These are phyloP conservation scores for Limonius californicus DNA, from an alignment of 1,140 invertebrate genomes.

Conservation along the genomic window DNA sequence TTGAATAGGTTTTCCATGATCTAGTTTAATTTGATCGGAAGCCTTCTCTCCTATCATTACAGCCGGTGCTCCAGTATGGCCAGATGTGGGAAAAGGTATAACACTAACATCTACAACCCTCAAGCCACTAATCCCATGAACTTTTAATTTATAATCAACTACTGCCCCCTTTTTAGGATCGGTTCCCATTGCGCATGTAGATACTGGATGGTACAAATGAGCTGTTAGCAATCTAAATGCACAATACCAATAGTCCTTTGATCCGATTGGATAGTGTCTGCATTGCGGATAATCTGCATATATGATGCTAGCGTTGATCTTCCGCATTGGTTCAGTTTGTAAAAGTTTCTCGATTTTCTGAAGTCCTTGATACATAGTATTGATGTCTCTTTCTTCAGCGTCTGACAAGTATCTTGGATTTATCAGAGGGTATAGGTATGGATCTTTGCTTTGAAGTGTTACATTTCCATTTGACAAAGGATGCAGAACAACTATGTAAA, in stretches of 20 bases:
- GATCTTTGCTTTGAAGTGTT: constrained; percentile 62
- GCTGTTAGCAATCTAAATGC: constrained; percentile 47
- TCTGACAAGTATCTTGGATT: constrained; percentile 72
- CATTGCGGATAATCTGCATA: constrained; percentile 59
- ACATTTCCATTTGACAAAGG: constrained; percentile 72
- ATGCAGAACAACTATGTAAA: constrained; percentile 60
- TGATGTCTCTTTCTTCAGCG: constrained; percentile 55
- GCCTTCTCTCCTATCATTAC: constrained; percentile 56
- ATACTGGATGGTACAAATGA: constrained; percentile 55
- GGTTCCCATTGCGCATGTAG: constrained; percentile 59
- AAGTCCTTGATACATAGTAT: constrained; percentile 59
- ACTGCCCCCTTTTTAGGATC: constrained; percentile 47
- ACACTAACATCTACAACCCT: constrained; percentile 49
- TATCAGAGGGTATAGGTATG: constrained; percentile 69
- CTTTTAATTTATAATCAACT: constrained; percentile 47
- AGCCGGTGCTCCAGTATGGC: constrained; percentile 49
- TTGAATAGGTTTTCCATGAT: constrained; percentile 1
- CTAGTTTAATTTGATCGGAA: constrained; percentile 50
- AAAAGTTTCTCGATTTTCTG: constrained; percentile 56
- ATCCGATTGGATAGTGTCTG: constrained; percentile 28
- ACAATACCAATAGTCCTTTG: constrained; percentile 58
- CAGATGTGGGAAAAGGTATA: constrained; percentile 43
- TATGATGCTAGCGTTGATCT: constrained; percentile 50
- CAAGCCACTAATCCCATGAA: constrained; percentile 47
- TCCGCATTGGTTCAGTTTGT: constrained; percentile 56